Evolutionary conservation across 2,888 invertebrate species (phyloP).

Genomic region (Pheosia tremula): DNA sequence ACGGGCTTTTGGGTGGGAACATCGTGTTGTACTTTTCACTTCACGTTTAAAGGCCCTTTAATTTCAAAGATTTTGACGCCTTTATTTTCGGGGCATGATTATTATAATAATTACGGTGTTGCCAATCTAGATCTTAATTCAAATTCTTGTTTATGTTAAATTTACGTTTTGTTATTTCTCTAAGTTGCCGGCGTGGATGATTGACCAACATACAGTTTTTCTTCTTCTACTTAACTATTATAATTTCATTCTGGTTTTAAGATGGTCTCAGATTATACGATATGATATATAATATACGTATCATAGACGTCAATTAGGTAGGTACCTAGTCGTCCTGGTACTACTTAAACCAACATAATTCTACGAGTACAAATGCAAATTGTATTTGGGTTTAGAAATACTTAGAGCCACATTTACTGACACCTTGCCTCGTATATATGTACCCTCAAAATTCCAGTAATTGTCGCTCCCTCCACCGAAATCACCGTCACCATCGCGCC

Average conservation of each 20-base stretch:
- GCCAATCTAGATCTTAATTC: neutral
- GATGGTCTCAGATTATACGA: neutral
- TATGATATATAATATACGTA: too few species aligned
- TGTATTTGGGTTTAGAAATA: too few species aligned
- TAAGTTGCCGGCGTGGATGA: too few species aligned
- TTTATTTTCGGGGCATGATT: constrained; percentile 20
- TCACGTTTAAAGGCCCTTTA: constrained; percentile 25
- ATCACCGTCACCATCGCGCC: constrained; percentile 18
- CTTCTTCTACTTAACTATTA: neutral
- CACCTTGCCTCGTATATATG: neutral
- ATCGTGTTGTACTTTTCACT: constrained; percentile 14
- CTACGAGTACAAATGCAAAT: too few species aligned
- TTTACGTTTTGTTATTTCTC: too few species aligned
- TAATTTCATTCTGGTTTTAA: neutral
- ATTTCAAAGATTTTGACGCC: constrained; percentile 22
- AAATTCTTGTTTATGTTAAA: too few species aligned
- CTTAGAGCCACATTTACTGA: neutral
- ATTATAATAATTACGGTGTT: constrained; percentile 22
- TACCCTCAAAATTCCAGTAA: neutral
- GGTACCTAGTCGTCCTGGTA: too few species aligned
- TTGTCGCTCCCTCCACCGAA: neutral
- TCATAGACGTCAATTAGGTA: too few species aligned
- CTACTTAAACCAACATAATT: too few species aligned
- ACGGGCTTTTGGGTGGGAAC: constrained; percentile 17
- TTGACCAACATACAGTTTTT: too few species aligned